Conservation (phyloP, 1,140 invertebrate genomes). For the Nomia melanderi region DNA sequence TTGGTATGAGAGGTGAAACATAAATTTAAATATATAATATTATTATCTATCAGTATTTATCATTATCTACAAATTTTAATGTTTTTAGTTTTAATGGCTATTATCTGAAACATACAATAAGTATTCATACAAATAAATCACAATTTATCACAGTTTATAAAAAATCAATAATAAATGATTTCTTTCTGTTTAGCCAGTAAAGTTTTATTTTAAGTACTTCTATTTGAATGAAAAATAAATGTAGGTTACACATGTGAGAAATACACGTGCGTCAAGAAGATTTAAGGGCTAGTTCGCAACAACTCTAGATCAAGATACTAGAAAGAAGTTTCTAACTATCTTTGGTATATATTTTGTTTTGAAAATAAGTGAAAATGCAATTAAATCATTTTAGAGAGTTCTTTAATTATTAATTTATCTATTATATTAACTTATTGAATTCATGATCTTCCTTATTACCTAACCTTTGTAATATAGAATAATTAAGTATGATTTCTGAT, state of each 20-base stretch:
- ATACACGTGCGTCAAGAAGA: slow-evolving; percentile 26
- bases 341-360: no score
- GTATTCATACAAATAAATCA: neutral
- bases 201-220: neutral
- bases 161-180: neutral
- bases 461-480: no score
- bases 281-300: slow-evolving; percentile 9
- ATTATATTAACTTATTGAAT: no score
- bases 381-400: no score
- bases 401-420: no score
- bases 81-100: neutral
- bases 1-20: neutral
- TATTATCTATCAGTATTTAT: slow-evolving; percentile 34
- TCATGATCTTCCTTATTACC: no score
- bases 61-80: slow-evolving; percentile 27
- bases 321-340: neutral
- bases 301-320: neutral
- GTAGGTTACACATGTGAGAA: slow-evolving; percentile 24
- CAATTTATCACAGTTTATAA: neutral
- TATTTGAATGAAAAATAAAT: neutral
- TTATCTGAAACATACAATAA: neutral
- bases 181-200: neutral
- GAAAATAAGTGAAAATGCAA: no score
- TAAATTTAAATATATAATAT: neutral
- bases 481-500: no score